Percentiles rank a stretch among this genome's conserved stretches.
These are phyloP conservation scores for Gymnocheta viridis DNA, from an alignment of 2,888 invertebrate genomes.

Conservation along the genomic window DNA sequence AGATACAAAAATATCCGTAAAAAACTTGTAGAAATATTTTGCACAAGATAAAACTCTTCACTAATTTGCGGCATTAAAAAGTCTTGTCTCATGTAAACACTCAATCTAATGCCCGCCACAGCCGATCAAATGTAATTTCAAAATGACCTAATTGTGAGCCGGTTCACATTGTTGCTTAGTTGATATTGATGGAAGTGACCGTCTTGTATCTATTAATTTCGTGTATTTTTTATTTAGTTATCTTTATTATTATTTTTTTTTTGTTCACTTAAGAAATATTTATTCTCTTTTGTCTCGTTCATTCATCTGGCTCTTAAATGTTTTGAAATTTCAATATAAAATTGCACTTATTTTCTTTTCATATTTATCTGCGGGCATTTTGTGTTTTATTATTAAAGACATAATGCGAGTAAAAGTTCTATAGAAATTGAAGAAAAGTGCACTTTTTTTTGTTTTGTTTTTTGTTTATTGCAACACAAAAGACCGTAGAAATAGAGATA, in stretches of 20 bases:
- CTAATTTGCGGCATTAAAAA: too few species aligned
- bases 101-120: too few species aligned
- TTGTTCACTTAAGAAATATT: not conserved
- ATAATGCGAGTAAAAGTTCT: not conserved
- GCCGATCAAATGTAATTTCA: too few species aligned
- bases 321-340: not conserved
- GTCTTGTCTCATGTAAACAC: too few species aligned
- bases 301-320: not conserved
- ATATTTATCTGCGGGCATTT: slow-evolving; percentile 15
- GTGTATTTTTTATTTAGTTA: not conserved
- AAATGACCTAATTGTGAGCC: too few species aligned
- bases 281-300: not conserved
- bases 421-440: slow-evolving; percentile 16
- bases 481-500: not conserved
- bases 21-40: too few species aligned
- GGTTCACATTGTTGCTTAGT: not conserved
- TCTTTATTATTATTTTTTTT: not conserved
- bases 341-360: slow-evolving; percentile 2
- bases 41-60: too few species aligned
- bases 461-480: slow-evolving; percentile 14
- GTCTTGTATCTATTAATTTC: not conserved
- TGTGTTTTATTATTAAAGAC: slow-evolving; percentile 17
- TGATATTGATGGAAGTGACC: not conserved
- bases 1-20: too few species aligned
- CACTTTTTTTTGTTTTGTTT: slow-evolving; percentile 24